Percentiles rank a stretch among this genome's conserved stretches.
Evolutionary conservation across 2,113 vertebrate species (phyloP).

Genomic region (Coturnix japonica): DNA sequence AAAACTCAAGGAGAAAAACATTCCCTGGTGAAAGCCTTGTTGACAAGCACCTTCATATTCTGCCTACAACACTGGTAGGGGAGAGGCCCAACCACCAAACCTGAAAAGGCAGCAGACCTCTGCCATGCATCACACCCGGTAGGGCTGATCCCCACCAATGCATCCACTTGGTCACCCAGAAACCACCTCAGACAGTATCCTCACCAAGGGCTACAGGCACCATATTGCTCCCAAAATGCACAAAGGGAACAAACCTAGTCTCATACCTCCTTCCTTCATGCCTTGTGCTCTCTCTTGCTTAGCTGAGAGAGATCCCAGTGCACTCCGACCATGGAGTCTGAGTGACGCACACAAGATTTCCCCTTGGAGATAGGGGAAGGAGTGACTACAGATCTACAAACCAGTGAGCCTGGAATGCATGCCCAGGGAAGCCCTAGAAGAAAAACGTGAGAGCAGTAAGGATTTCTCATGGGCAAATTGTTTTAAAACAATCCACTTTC

Average conservation of each 20-base stretch:
- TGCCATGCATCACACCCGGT: rapidly evolving
- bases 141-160: background rate
- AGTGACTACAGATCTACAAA: background rate
- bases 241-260: background rate
- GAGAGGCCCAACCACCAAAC: background rate
- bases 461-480: background rate
- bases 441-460: background rate
- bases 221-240: rapidly evolving
- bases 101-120: background rate
- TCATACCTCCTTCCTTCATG: rapidly evolving
- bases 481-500: background rate
- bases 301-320: background rate
- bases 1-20: background rate
- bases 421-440: background rate
- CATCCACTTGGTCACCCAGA: rapidly evolving
- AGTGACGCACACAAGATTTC: rapidly evolving
- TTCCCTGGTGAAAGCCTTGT: background rate
- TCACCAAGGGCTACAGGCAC: background rate
- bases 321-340: background rate
- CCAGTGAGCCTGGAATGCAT: background rate
- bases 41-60: background rate
- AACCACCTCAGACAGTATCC: background rate
- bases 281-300: background rate
- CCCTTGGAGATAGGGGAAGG: background rate
- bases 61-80: rapidly evolving